phyloP scores from a whole-genome alignment of 2,113 vertebrate genomes.

The Gnathonemus echidnorhynchus region DNA sequence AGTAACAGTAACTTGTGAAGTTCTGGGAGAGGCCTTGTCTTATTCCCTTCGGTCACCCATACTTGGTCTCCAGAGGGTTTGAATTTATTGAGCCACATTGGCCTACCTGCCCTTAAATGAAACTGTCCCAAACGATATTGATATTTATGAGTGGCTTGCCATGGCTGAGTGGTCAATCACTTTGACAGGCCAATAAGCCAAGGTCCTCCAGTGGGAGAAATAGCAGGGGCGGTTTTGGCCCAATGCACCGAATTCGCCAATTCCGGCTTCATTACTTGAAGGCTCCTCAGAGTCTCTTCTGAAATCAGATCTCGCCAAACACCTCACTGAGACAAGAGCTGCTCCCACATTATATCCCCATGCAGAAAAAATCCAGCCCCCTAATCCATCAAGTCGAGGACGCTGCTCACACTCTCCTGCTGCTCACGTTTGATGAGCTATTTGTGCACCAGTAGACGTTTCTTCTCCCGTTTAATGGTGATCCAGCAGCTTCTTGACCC shows the following conservation, averaged over 20 bases:
- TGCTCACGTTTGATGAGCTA: not conserved
- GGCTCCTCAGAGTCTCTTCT: not conserved
- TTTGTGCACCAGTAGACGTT: not conserved
- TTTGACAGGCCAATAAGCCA: conserved; percentile 5
- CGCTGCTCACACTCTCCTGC: not conserved
- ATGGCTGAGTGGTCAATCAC: not conserved
- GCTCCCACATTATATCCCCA: not conserved
- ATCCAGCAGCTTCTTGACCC: not conserved
- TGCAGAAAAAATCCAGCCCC: not conserved
- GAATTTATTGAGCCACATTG: not conserved
- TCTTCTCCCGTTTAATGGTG: not conserved
- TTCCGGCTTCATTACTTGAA: not conserved
- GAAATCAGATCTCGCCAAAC: not conserved
- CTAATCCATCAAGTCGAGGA: not conserved
- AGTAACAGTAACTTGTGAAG: not conserved
- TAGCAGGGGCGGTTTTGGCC: not conserved
- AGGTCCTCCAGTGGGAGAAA: not conserved
- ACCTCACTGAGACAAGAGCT: not conserved
- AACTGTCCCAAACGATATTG: conserved; percentile 1
- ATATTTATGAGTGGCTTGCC: conserved; percentile 7
- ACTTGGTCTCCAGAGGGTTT: conserved; percentile 5
- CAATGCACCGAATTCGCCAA: not conserved
- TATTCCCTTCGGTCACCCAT: not conserved
- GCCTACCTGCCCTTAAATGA: conserved; percentile 7
- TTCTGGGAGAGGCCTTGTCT: not conserved